Percentiles rank a stretch among this genome's conserved stretches.
Conservation (phyloP, 2,797 vertebrate genomes). For the Tapera naevia region DNA sequence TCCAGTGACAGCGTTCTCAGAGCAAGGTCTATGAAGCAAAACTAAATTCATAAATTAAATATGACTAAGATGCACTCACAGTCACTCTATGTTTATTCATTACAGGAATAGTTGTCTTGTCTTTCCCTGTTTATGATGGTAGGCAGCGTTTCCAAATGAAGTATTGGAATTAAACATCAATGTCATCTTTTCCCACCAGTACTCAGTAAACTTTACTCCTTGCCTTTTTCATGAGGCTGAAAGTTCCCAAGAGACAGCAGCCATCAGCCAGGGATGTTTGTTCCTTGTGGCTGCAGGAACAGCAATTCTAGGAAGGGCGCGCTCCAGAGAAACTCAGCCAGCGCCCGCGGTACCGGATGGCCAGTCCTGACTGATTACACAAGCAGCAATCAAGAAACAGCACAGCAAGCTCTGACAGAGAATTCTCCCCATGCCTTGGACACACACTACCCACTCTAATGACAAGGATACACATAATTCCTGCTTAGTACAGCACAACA, state of each 20-base stretch:
- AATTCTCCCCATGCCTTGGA: not conserved
- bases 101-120: conserved; percentile 44
- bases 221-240: not conserved
- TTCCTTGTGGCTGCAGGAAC: not conserved
- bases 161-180: not conserved
- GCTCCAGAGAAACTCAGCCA: not conserved
- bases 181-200: not conserved
- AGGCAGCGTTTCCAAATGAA: conserved; percentile 18
- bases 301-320: not conserved
- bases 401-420: accelerated
- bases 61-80: conserved; percentile 53
- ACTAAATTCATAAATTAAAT: conserved; percentile 64
- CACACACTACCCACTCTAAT: not conserved
- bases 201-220: not conserved
- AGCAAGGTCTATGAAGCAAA: conserved; percentile 57
- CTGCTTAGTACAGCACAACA: accelerated
- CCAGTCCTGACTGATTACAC: not conserved
- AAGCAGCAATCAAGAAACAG: not conserved
- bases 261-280: not conserved
- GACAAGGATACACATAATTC: accelerated
- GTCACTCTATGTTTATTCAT: conserved; percentile 62
- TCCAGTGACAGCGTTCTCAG: conserved; percentile 24
- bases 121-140: conserved; percentile 20
- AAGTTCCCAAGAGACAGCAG: conserved; percentile 10
- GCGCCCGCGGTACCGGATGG: not conserved